Evolutionary conservation across 2,113 vertebrate species (phyloP), one percentile per base, ranked within the genome.

Genomic region (Nesogale talazaci): DNA sequence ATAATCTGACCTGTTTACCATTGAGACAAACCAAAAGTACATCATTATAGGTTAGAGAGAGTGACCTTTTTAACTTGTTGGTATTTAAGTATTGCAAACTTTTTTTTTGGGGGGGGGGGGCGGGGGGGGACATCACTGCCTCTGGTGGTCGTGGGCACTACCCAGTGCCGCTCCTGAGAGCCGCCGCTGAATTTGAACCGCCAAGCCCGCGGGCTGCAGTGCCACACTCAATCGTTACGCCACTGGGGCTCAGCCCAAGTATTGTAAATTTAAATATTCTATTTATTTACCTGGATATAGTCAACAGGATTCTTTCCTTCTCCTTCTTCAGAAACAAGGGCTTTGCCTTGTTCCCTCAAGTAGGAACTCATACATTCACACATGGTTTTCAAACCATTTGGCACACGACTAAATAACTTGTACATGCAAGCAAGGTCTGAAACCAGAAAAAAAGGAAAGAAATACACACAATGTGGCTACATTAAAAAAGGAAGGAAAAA

Each of bases 341-440:
- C 99, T 98, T 99, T 99, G 90, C 99, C 99, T 97, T 99, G 99
- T 90, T 99, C 99, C 90, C 99, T 98, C 97, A 99, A 96, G 96
- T 99, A 99, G 0, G 98, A 98, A 96, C 99, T 99, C 99, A 99
- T 99, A 97, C 99, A 99, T 96, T 99, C 99, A n/a, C 99, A 99
- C 99, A 99, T 99, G 0, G 99, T 99, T 98, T 99, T 99, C 96
- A 99, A 98, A 95, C 99, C 99, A 91, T 99, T 99, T 96, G 99
- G 99, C 97, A 99, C 99, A 89, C 99, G 98, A 95, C 99, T 99
- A 94, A 99, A 99, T 77, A 99, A 97, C 97, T 99, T 99, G 98
- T 99, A 99, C 99, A 99, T 99, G 94, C 99, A 99, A 61, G 99
- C 99, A 97, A 99, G 98, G 97, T 99, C 99, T 99, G 97, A 10